phyloP scores from a whole-genome alignment of 35 echinoderm and acorn worm genomes.

The Ophioderma brevispina region DNA sequence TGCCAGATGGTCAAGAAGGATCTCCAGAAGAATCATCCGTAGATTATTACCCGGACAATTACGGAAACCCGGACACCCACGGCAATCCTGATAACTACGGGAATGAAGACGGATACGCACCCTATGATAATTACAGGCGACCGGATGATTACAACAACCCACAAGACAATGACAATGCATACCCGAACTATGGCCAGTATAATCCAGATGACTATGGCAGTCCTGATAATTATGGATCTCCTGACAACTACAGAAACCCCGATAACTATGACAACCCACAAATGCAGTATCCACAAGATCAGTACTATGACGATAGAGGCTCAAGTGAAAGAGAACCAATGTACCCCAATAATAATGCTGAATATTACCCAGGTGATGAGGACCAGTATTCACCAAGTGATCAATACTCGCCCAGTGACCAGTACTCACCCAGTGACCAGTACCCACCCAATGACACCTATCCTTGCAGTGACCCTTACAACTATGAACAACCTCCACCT shows the following conservation, averaged over 20 bases:
- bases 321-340: too few species aligned
- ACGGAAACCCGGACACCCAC: neutral
- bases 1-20: neutral
- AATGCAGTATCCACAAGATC: neutral
- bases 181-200: neutral
- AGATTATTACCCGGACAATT: neutral
- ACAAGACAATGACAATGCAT: neutral
- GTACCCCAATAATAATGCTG: neutral
- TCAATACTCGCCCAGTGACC: neutral
- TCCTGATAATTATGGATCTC: neutral
- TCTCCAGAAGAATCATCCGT: neutral
- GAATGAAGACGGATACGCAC: neutral
- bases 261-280: too few species aligned
- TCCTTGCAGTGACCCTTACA: neutral
- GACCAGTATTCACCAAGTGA: neutral
- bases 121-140: neutral
- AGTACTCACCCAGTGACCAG: neutral
- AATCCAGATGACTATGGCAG: neutral
- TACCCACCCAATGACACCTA: neutral
- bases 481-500: neutral
- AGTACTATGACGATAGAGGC: neutral
- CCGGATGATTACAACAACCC: neutral
- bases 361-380: too few species aligned
- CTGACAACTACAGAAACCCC: neutral
- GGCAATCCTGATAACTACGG: neutral